Evolutionary conservation across 2,888 invertebrate species (phyloP).

Genomic region (Pediacus dermestoides): DNA sequence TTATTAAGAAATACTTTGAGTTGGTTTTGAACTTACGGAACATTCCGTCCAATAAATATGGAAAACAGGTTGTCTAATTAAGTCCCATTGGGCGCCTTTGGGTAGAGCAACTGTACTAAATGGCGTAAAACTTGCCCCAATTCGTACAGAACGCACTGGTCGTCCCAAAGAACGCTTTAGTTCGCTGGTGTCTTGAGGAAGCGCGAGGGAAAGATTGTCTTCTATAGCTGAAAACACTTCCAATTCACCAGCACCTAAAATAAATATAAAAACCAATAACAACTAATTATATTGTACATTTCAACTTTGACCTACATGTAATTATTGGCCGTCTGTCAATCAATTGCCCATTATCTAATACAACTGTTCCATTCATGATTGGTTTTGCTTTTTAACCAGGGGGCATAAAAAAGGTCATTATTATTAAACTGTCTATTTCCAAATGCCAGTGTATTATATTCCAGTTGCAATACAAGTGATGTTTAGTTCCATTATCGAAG

Average conservation of each 20-base stretch:
- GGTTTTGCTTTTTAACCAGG: constrained; percentile 37
- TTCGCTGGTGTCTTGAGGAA: constrained; percentile 85
- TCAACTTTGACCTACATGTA: constrained; percentile 61
- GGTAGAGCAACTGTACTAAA: constrained; percentile 73
- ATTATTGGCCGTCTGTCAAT: constrained; percentile 70
- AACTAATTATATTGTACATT: constrained; percentile 4
- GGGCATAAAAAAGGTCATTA: constrained; percentile 39
- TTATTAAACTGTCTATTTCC: constrained; percentile 12
- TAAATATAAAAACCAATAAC: constrained; percentile 11
- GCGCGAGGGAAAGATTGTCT: constrained; percentile 69
- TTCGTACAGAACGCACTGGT: constrained; percentile 76
- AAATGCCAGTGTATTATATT: no score
- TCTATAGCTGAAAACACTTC: constrained; percentile 81
- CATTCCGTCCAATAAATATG: constrained; percentile 96
- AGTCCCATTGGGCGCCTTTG: constrained; percentile 66
- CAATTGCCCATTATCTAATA: constrained; percentile 53
- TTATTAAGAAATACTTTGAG: not conserved
- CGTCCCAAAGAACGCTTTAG: constrained; percentile 90
- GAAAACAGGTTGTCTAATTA: constrained; percentile 84
- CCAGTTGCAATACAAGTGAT: no score
- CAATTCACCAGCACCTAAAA: constrained; percentile 71
- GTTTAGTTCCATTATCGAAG: no score
- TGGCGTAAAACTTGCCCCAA: constrained; percentile 77
- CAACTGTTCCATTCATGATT: constrained; percentile 62
- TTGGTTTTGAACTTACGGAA: constrained; percentile 61